Evolutionary conservation across 2,113 vertebrate species (phyloP).

Genomic region (Lynx canadensis): DNA sequence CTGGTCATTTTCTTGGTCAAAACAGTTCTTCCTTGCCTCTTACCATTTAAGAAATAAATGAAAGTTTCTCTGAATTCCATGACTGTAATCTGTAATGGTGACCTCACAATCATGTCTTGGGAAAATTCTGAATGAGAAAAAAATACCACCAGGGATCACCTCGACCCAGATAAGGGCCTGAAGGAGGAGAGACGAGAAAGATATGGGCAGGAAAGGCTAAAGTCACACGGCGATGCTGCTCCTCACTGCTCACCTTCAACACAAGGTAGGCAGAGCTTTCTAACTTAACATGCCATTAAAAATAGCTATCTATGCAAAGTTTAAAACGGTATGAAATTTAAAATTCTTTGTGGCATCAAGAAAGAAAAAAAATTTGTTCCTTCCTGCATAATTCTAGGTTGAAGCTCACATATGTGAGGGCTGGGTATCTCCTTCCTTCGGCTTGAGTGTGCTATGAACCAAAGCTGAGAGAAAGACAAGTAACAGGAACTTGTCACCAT

Average conservation of each 20-base stretch:
- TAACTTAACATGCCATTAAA: constrained; percentile 35
- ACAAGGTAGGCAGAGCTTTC: background rate
- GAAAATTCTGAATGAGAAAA: constrained; percentile 68
- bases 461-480: constrained; percentile 28
- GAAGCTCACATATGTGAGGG: background rate
- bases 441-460: constrained; percentile 38
- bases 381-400: constrained; percentile 23
- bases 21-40: constrained; percentile 49
- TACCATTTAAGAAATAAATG: constrained; percentile 25
- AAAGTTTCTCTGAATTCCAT: constrained; percentile 61
- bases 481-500: constrained; percentile 55
- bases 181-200: constrained; percentile 2
- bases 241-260: constrained; percentile 4
- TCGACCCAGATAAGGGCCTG: constrained; percentile 39
- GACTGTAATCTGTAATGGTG: constrained; percentile 37
- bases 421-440: background rate
- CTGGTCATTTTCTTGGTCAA: constrained; percentile 42
- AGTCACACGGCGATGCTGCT: background rate
- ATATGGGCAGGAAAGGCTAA: constrained; percentile 28
- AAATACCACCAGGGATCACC: background rate
- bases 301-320: background rate
- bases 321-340: background rate
- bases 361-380: background rate
- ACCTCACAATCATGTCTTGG: constrained; percentile 63
- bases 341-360: constrained; percentile 14